Percentiles rank a stretch among this genome's conserved stretches.
These are phyloP conservation scores for Florisuga fusca DNA, from an alignment of 2,797 vertebrate species.

Conservation along the genomic window DNA sequence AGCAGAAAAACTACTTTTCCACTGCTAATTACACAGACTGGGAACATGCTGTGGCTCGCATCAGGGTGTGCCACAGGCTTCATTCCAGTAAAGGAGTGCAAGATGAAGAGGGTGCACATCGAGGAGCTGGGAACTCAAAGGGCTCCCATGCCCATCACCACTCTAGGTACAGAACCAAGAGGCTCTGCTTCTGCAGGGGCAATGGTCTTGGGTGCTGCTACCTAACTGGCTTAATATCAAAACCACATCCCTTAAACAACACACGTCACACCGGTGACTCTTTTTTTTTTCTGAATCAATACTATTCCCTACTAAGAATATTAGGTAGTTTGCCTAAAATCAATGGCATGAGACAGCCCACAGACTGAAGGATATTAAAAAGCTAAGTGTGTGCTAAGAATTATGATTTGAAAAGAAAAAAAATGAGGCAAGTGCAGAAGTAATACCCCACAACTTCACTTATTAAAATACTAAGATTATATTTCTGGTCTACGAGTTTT, in stretches of 20 bases:
- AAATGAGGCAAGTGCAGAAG: background rate
- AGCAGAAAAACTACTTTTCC: background rate
- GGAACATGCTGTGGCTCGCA: accelerated
- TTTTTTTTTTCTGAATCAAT: background rate
- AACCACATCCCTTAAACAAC: background rate
- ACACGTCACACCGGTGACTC: background rate
- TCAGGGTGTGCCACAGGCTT: background rate
- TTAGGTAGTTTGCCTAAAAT: background rate
- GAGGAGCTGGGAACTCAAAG: background rate
- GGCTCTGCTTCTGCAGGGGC: background rate
- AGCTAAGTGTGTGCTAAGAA: background rate
- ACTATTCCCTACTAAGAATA: background rate
- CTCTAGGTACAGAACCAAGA: background rate
- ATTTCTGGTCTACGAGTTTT: background rate
- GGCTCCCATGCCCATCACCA: background rate
- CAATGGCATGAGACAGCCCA: background rate
- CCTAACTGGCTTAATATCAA: background rate
- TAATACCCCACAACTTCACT: background rate
- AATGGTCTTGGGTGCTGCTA: background rate
- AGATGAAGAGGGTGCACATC: background rate
- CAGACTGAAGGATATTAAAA: background rate
- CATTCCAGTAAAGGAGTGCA: background rate
- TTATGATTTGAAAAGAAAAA: background rate
- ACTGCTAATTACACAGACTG: background rate
- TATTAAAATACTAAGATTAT: background rate